Percentiles rank a stretch among this genome's conserved stretches.
Conservation (phyloP, 1,140 invertebrate species). For the Aphidius gifuensis region DNA sequence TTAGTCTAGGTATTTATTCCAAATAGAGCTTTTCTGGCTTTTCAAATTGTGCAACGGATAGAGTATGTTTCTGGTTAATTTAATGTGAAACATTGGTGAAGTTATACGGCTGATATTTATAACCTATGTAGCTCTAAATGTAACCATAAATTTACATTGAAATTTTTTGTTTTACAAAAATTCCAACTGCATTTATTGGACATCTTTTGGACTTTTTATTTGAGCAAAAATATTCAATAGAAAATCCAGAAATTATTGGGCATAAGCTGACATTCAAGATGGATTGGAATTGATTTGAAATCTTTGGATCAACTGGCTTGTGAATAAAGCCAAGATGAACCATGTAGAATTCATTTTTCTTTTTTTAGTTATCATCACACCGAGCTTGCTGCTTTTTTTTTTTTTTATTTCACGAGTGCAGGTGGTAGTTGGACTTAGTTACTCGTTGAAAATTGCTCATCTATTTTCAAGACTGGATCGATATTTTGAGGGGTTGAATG, state of each 20-base stretch:
- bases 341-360: not conserved
- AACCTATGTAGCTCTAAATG: no score
- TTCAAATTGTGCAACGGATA: no score
- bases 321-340: constrained; percentile 9
- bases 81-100: constrained; percentile 13
- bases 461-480: constrained; percentile 1
- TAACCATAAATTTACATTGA: no score
- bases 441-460: not conserved
- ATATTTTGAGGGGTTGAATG: constrained; percentile 4
- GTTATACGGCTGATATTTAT: not conserved
- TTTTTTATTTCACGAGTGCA: not conserved
- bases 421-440: no score
- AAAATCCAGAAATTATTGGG: no score
- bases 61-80: constrained; percentile 10
- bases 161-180: no score
- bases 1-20: no score
- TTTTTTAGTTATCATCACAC: not conserved
- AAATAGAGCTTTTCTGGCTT: no score
- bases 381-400: not conserved
- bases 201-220: no score
- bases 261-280: no score
- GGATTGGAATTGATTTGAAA: not conserved
- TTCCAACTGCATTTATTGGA: no score
- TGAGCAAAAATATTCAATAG: no score
- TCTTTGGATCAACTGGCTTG: constrained; percentile 2